Evolutionary conservation across 1,140 invertebrate genomes (phyloP).

Genomic region (Hycleus phaleratus): DNA sequence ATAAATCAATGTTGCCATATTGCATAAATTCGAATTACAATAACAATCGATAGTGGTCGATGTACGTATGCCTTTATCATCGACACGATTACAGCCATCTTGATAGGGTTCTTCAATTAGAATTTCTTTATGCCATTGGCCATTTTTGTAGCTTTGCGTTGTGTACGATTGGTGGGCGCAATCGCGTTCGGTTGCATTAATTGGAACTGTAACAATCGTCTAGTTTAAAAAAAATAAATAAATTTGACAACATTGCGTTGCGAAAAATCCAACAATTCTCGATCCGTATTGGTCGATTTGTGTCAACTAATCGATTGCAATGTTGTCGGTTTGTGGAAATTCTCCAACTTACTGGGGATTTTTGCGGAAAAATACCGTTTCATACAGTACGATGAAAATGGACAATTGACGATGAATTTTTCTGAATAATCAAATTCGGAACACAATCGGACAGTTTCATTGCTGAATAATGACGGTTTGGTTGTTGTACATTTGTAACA

Average conservation of each 20-base stretch:
- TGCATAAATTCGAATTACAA: constrained; percentile 45
- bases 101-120: constrained; percentile 56
- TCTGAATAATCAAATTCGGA: constrained; percentile 61
- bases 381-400: constrained; percentile 71
- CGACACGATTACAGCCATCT: constrained; percentile 56
- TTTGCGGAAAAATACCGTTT: constrained; percentile 44
- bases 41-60: constrained; percentile 47
- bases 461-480: constrained; percentile 42
- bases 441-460: constrained; percentile 52
- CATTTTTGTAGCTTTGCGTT: constrained; percentile 50
- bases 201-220: constrained; percentile 44
- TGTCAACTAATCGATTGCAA: too few species aligned
- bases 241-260: background rate
- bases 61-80: constrained; percentile 51
- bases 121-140: constrained; percentile 52
- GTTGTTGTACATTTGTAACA: constrained; percentile 65
- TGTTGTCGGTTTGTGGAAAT: background rate
- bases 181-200: constrained; percentile 56
- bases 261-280: too few species aligned
- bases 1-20: constrained; percentile 19
- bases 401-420: constrained; percentile 62
- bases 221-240: too few species aligned
- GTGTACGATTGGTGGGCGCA: constrained; percentile 64
- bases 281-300: too few species aligned
- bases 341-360: constrained; percentile 33